phyloP scores from a whole-genome alignment of 1,140 invertebrate species.

The Tetramorium alpestre region DNA sequence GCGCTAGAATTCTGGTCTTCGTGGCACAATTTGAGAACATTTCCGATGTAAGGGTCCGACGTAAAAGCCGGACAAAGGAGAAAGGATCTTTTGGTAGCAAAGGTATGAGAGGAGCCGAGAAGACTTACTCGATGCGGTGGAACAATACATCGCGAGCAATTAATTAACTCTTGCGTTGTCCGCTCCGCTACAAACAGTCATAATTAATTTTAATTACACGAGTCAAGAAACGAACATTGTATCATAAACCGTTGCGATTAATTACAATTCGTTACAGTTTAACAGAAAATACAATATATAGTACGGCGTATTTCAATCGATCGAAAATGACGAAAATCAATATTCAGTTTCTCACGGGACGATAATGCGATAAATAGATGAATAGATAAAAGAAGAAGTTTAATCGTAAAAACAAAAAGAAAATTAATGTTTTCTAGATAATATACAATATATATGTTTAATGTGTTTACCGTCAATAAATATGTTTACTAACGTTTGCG shows the following conservation, averaged over 20 bases:
- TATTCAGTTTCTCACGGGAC: background rate
- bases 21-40: constrained; percentile 61
- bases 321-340: background rate
- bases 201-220: constrained; percentile 76
- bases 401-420: background rate
- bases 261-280: constrained; percentile 52
- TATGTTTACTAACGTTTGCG: background rate
- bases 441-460: background rate
- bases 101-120: constrained; percentile 43
- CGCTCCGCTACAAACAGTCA: constrained; percentile 63
- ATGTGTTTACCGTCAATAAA: background rate
- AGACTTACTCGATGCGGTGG: constrained; percentile 62
- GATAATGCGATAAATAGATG: background rate
- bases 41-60: constrained; percentile 34
- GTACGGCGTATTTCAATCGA: background rate
- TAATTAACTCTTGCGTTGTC: constrained; percentile 62
- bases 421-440: background rate
- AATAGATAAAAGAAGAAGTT: background rate
- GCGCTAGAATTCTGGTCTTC: constrained; percentile 8
- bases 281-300: background rate
- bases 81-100: constrained; percentile 38
- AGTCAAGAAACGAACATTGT: constrained; percentile 69
- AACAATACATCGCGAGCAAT: constrained; percentile 71
- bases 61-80: constrained; percentile 52
- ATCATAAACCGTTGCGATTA: constrained; percentile 67